Base-by-base conservation (phyloP, 2,113 vertebrate genomes). In the Ceyx melanurus region DNA sequence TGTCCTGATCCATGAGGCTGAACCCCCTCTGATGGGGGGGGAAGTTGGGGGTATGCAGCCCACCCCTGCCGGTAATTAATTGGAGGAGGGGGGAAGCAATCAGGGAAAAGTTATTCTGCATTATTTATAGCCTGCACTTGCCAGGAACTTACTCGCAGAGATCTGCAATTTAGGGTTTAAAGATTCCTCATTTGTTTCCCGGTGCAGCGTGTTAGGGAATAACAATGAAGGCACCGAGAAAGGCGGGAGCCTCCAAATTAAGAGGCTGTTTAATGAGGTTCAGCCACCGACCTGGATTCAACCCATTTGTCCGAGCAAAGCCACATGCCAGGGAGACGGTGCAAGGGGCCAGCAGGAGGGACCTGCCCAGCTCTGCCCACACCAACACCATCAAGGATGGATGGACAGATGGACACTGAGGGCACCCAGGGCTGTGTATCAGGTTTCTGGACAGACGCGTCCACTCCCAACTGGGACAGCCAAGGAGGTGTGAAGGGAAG, bases 41-140 rank as follows among this genome's bases (percentile, higher is more conserved):
- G 17, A 46, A 29, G 37, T 37, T 13, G 31, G 21, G 60, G 61
- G n/a, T 10, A 19, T 33, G 64, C 58, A 88, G 79, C 94, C 73
- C 86, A 92, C 51, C 78, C 72, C 77, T 3, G 19, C 73, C 70
- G 58, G 37, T 26, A 73, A 86, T 85, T 94, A 94, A 96, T 54
- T 58, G 81, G 83, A 95, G 68, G 66, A 42, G 81, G 70, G 72
- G 92, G 86, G 90, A 96, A 96, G 94, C 93, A 96, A 96, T 95
- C 95, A 96, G 87, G 84, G 86, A 54, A 90, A 94, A 96, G 95
- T 95, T 95, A 92, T 93, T 82, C 86, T 82, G 87, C 89, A 91
- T 96, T 96, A 96, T 96, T 96, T 95, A 96, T 93, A 96, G 92
- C 92, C 89, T 19, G 40, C 92, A 89, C 82, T 94, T 94, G 95